Base-by-base conservation (phyloP, 2,113 vertebrate genomes). In the Gymnobelideus leadbeateri region DNA sequence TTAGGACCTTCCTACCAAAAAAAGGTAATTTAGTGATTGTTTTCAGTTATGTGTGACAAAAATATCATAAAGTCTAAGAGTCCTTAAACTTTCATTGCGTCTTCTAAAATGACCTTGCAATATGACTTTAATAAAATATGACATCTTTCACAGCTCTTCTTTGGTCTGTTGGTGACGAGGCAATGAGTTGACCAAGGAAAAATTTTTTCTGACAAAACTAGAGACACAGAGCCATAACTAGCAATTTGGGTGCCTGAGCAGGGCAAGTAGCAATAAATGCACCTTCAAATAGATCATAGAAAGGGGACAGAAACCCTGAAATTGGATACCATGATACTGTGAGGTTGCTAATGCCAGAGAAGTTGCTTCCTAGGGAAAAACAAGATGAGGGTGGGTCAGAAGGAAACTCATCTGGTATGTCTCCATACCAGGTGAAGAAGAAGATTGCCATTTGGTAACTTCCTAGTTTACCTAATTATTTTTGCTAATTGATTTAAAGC, bases 61-160 rank as follows among this genome's bases (percentile, higher is more conserved):
- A 98, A 97, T 96, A 93, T 97, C 92, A 89, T 91, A 89, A 51
- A 51, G 90, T 95, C 93, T 91, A 49, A 95, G 49, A 89, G 49
- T 94, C 31, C 5, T 61, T 51, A 92, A 19, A 94, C 92, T 94
- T 96, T 97, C 96, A 95, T 94, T 49, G 92, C 92, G 84, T 94
- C 95, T 98, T 96, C 95, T 96, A 96, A 97, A 91, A 91, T 57
- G 93, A 28, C 54, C 93, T 11, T 90, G 96, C 95, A 94, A 94
- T 98, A 96, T 94, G 96, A 94, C 94, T 95, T 96, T 96, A 98
- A 98, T 97, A 97, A 97, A 95, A 91, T 43, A 6, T 94, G 97
- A 97, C 97, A 97, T 96, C 95, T 98, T 94, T 97, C 95, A 94
- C 94, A 97, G 95, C 49, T 89, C 93, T 68, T 91, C 47, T 95